A percentile compares a stretch with the other conserved stretches of the same genome.
Conservation (phyloP, 2,797 vertebrate genomes). For the Epinephelus malabaricus region DNA sequence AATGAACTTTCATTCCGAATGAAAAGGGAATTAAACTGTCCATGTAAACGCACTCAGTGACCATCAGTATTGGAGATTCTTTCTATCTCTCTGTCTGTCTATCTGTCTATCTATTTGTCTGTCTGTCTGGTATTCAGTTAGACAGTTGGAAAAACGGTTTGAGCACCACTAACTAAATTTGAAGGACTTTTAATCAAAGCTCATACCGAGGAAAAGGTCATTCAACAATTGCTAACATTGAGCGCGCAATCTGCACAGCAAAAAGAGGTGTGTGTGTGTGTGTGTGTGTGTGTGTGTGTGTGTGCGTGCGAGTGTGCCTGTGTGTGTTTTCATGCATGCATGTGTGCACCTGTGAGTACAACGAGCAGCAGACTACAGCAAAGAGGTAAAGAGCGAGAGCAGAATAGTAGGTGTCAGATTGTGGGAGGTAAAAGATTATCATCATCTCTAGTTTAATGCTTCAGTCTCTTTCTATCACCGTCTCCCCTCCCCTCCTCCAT, state of each 20-base stretch:
- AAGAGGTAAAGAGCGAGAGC: slow-evolving; percentile 57
- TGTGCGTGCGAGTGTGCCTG: neutral
- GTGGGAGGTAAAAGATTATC: slow-evolving; percentile 70
- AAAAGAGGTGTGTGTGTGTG: neutral
- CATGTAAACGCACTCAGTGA: too few species aligned
- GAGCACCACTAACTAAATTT: slow-evolving; percentile 50
- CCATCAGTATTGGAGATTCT: too few species aligned
- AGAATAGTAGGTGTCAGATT: slow-evolving; percentile 61
- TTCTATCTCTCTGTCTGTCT: slow-evolving; percentile 14
- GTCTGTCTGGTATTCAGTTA: neutral
- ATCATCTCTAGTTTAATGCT: slow-evolving; percentile 69
- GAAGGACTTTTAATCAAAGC: slow-evolving; percentile 61
- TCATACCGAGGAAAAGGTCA: slow-evolving; percentile 69
- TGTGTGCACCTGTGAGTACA: slow-evolving; percentile 13
- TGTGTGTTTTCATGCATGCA: neutral
- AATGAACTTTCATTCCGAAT: too few species aligned
- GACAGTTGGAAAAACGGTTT: slow-evolving; percentile 12
- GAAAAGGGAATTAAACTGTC: too few species aligned
- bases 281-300: neutral
- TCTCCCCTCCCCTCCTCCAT: slow-evolving; percentile 54
- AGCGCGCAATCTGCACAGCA: neutral
- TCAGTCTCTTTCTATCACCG: slow-evolving; percentile 69
- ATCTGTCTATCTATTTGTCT: slow-evolving; percentile 1
- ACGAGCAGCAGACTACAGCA: slow-evolving; percentile 31
- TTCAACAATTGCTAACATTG: slow-evolving; percentile 44